Evolutionary conservation across 2,888 invertebrate genomes (phyloP), one percentile per base, ranked within the genome.

Genomic region (Drosophila nr. medialis): DNA sequence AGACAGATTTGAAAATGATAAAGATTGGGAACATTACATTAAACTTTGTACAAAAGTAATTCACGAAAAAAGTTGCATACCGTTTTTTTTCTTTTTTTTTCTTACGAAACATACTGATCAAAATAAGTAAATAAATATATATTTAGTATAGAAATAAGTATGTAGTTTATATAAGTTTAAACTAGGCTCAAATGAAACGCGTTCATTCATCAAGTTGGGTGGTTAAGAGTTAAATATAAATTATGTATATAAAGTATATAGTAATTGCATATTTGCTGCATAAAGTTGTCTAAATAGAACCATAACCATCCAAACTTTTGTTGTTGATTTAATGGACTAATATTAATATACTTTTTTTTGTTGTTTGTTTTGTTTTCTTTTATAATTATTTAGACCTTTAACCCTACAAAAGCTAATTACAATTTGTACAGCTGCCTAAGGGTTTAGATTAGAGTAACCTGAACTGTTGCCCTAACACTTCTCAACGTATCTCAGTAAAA

Each of bases 271-370:
- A 64, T 64, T 63, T 75, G 48, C 80, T 63, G 64, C 61, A 68
- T 50, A 76, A 55, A 60, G 58, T 55, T 58, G 49, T 72, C 83
- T 90, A 89, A 87, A 75, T 87, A 92, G 92, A 92, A 64, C 92
- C 93, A 92, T 92, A 94, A 93, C 93, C 93, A 93, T 45, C 58
- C 66, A 63, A 66, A 55, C 40, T 48, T 70, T 64, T 38, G 38
- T 72, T 69, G 64, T 73, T 63, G 53, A 87, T 92, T 75, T 75
- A 92, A 72, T 80, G 59, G 53, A 63, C 49, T 72, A 63, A 56
- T 62, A 78, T 78, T 67, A 67, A 75, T 71, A 48, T 59, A 45
- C 30, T 24, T 56, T 54, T 72, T 76, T 64, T 60, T 30, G 32
- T 48, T 70, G n/a, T 42, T 30, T 60, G 53, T 63, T 49, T 55